Evolutionary conservation across 2,113 vertebrate genomes (phyloP), one percentile per base, ranked within the genome.

Genomic region (Tamias sibiricus): DNA sequence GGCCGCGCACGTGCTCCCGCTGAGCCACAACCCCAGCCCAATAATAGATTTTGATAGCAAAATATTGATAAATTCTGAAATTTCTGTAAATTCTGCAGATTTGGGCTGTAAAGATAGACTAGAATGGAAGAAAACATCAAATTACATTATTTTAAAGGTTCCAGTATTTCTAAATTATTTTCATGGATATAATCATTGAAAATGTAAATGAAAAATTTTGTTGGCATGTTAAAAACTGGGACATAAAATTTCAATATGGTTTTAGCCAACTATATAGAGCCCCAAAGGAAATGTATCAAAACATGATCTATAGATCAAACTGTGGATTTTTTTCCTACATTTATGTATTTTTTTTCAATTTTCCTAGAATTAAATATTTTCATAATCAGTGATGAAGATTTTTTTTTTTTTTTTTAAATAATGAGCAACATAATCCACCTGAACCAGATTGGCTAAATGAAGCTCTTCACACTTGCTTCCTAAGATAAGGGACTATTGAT

Each of bases 1-100:
- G n/a, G n/a, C n/a, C n/a, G n/a, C n/a, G n/a, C n/a, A n/a, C n/a
- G n/a, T n/a, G n/a, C n/a, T n/a, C n/a, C n/a, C n/a, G n/a, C n/a
- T n/a, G n/a, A n/a, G n/a, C n/a, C n/a, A n/a, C n/a, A n/a, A n/a
- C n/a, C n/a, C n/a, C n/a, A n/a, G n/a, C n/a, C n/a, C n/a, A 89
- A 82, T 3, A 84, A 77, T 8, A 77, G 22, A 75, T 99, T 87
- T 99, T 98, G 99, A 99, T 99, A 79, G 99, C 96, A 98, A 99
- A 99, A 99, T 99, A 98, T 99, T 99, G 13, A 99, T 99, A 95
- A 99, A 98, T 97, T 99, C 99, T 76, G 99, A 99, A 94, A 99
- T 99, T 97, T 99, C 99, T 98, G 99, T 99, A 85, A 99, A 99
- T 95, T 99, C 99, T 8, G 98, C 98, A 97, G 99, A 99, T 97